A percentile compares a stretch with the other conserved stretches of the same genome.
phyloP scores from a whole-genome alignment of 1,140 invertebrate genomes.

The Sycobia sp. region DNA sequence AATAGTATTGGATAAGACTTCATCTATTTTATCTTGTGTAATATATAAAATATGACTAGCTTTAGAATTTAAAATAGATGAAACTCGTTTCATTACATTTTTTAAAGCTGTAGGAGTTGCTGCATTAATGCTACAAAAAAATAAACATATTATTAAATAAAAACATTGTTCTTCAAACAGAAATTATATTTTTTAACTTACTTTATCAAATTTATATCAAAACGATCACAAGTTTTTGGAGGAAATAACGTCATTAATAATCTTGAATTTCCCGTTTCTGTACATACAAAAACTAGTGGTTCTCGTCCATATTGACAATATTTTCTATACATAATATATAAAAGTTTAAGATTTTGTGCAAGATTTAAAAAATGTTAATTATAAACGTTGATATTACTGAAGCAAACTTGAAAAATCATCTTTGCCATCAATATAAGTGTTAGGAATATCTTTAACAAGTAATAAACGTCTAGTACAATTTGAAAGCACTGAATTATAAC shows the following conservation, averaged over 20 bases:
- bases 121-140: slow-evolving; percentile 67
- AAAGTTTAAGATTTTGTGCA: slow-evolving; percentile 5
- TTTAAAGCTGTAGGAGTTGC: slow-evolving; percentile 69
- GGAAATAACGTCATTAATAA: slow-evolving; percentile 69
- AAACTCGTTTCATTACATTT: slow-evolving; percentile 68
- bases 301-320: slow-evolving; percentile 68
- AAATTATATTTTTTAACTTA: slow-evolving; percentile 49
- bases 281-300: slow-evolving; percentile 73
- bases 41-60: slow-evolving; percentile 63
- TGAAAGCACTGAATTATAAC: slow-evolving; percentile 70
- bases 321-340: slow-evolving; percentile 60
- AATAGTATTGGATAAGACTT: slow-evolving; percentile 69
- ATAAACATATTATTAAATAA: not conserved
- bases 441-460: slow-evolving; percentile 79
- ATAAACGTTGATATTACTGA: too few species aligned
- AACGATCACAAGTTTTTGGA: slow-evolving; percentile 64
- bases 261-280: slow-evolving; percentile 67
- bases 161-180: too few species aligned
- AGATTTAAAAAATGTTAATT: too few species aligned
- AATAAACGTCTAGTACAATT: slow-evolving; percentile 63
- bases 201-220: slow-evolving; percentile 68
- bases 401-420: slow-evolving; percentile 68
- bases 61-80: slow-evolving; percentile 61
- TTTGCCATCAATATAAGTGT: slow-evolving; percentile 67
- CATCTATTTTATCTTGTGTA: slow-evolving; percentile 65